These are phyloP conservation scores for Pyrocoelia pectoralis DNA, from an alignment of 2,888 invertebrate genomes.

Conservation along the genomic window DNA sequence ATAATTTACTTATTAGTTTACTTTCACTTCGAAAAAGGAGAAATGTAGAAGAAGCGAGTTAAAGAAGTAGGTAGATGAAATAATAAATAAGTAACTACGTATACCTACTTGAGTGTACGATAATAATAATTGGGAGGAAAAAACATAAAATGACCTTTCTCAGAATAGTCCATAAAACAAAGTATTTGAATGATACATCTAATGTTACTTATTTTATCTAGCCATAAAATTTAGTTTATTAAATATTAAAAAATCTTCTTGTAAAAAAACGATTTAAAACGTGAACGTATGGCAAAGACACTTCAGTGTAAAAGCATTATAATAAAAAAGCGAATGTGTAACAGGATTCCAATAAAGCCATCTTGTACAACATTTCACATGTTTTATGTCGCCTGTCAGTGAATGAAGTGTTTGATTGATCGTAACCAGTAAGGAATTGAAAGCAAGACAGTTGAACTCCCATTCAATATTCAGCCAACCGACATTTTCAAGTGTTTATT, in stretches of 20 bases:
- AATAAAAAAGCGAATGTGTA: background rate
- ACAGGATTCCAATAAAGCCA: slow-evolving; percentile 6
- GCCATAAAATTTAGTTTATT: background rate
- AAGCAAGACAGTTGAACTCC: background rate
- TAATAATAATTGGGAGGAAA: too few relatives aligned
- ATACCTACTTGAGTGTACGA: too few relatives aligned
- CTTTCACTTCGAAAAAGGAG: too few relatives aligned
- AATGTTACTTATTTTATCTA: background rate
- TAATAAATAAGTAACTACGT: too few relatives aligned
- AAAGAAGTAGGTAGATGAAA: too few relatives aligned
- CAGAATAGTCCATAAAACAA: too few relatives aligned
- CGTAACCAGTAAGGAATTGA: slow-evolving; percentile 1
- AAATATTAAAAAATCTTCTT: background rate
- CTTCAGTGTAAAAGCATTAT: too few relatives aligned
- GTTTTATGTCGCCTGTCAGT: slow-evolving; percentile 17
- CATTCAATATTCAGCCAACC: background rate
- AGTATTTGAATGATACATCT: too few relatives aligned
- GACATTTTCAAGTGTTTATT: slow-evolving; percentile 1
- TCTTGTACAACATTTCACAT: slow-evolving; percentile 7
- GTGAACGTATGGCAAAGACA: too few relatives aligned
- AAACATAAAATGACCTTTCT: too few relatives aligned
- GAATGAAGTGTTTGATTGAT: slow-evolving; percentile 22
- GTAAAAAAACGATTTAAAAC: background rate
- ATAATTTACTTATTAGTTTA: too few relatives aligned
- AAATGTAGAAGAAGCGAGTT: too few relatives aligned